These are phyloP conservation scores for Glossophaga mutica DNA, from an alignment of 2,797 vertebrate species.

Conservation along the genomic window DNA sequence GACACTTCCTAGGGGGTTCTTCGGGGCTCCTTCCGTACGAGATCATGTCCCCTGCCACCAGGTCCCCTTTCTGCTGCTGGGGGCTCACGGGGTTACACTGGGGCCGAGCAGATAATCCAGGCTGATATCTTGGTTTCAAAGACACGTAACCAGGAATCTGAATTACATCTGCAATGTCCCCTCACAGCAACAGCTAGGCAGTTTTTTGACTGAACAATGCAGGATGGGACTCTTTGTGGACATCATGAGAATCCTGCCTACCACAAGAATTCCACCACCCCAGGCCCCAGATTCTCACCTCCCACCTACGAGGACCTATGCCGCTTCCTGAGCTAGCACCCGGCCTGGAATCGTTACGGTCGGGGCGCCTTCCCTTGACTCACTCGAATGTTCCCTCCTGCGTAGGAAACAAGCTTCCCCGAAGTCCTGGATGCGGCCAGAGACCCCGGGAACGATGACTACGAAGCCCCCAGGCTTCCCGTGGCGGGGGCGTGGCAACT, in stretches of 20 bases:
- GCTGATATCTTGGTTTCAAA: neutral
- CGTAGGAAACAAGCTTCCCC: slow-evolving; percentile 63
- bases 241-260: neutral
- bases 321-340: neutral
- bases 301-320: accelerated
- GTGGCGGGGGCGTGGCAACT: neutral
- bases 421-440: neutral
- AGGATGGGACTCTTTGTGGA: neutral
- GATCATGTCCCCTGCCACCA: neutral
- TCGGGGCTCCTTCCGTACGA: neutral
- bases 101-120: neutral
- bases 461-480: slow-evolving; percentile 70
- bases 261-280: neutral
- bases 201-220: neutral
- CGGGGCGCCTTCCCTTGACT: neutral
- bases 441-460: neutral
- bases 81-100: accelerated
- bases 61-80: neutral
- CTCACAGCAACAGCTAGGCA: neutral
- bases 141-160: neutral
- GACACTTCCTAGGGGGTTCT: neutral
- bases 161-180: too few relatives aligned
- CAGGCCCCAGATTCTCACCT: neutral
- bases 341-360: neutral
- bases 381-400: neutral